phyloP scores from a whole-genome alignment of 2,113 vertebrate genomes.

The Chrysochloris asiatica region DNA sequence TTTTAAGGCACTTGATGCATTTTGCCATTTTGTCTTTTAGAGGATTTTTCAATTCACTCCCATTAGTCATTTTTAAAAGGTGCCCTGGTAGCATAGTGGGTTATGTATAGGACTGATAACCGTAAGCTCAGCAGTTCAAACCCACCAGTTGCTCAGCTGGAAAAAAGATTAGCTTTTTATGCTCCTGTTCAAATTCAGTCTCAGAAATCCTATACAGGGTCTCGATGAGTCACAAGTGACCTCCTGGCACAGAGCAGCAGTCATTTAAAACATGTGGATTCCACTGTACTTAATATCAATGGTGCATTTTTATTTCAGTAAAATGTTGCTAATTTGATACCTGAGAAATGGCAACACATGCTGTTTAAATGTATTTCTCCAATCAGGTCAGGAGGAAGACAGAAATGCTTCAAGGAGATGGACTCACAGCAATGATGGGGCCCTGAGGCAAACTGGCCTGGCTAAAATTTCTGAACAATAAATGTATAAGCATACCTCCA shows the following conservation, averaged over 20 bases:
- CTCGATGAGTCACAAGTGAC: too few relatives aligned
- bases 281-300: too few relatives aligned
- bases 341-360: not conserved
- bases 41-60: not conserved
- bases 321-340: not conserved
- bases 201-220: too few relatives aligned
- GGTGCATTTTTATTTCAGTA: not conserved
- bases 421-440: not conserved
- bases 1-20: not conserved
- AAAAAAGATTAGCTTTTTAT: too few relatives aligned
- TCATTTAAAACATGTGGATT: too few relatives aligned
- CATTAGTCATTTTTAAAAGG: not conserved
- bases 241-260: too few relatives aligned
- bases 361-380: not conserved
- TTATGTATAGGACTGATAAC: too few relatives aligned
- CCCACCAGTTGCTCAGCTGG: too few relatives aligned
- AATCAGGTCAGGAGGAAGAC: not conserved
- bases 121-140: too few relatives aligned
- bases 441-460: not conserved
- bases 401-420: not conserved
- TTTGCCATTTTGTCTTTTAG: slow-evolving; percentile 13
- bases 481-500: not conserved
- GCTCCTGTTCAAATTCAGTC: too few relatives aligned
- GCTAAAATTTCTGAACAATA: slow-evolving; percentile 32
- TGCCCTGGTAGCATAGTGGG: too few relatives aligned